Evolutionary conservation across 2,888 invertebrate genomes (phyloP).

Genomic region (Eristalinus aeneus): DNA sequence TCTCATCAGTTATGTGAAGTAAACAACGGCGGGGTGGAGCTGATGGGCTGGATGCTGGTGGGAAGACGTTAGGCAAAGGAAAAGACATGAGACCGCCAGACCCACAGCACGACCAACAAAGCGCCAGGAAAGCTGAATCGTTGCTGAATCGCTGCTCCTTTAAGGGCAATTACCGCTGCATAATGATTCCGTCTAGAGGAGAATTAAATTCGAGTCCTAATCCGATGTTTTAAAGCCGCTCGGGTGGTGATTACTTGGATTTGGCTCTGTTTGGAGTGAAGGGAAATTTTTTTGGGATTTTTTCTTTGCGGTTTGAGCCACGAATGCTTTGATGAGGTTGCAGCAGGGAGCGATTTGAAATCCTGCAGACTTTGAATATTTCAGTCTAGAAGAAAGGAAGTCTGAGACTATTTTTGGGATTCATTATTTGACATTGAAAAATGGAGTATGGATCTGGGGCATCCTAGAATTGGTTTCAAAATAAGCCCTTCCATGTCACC

Average conservation of each 20-base stretch:
- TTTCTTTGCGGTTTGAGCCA: not conserved
- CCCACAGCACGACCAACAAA: not conserved
- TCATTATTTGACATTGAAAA: too few species aligned
- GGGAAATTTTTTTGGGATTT: not conserved
- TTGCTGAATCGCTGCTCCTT: constrained; percentile 37
- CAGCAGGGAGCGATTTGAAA: too few species aligned
- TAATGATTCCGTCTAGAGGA: constrained; percentile 42
- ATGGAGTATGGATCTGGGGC: too few species aligned
- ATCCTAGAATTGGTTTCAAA: too few species aligned
- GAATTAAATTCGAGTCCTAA: constrained; percentile 46
- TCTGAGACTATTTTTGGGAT: too few species aligned
- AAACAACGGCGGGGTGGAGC: constrained; percentile 22
- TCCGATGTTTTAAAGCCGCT: constrained; percentile 44
- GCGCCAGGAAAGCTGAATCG: not conserved
- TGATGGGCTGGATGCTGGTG: constrained; percentile 4
- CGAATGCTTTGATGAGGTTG: not conserved
- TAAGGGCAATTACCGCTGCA: constrained; percentile 61
- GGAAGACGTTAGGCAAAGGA: constrained; percentile 24
- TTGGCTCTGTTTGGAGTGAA: not conserved
- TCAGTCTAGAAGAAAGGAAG: too few species aligned
- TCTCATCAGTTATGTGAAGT: constrained; percentile 47
- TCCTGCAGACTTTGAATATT: too few species aligned
- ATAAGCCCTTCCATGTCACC: too few species aligned
- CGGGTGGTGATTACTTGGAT: constrained; percentile 4
- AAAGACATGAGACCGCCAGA: not conserved